These are phyloP conservation scores for Amphilophus citrinellus DNA, from an alignment of 2,113 vertebrate genomes.

Conservation along the genomic window DNA sequence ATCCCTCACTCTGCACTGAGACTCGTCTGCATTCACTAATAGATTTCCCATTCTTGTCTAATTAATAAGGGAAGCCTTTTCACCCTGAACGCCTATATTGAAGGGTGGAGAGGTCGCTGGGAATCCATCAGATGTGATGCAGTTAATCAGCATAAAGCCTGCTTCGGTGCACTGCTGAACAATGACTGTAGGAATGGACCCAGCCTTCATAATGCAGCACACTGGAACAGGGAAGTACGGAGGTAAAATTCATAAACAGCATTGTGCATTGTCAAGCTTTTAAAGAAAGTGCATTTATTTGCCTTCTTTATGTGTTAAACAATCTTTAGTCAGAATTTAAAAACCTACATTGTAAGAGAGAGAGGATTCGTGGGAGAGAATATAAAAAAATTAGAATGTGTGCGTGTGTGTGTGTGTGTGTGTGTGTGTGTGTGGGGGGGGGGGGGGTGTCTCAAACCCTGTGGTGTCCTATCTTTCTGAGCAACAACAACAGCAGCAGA, in stretches of 20 bases:
- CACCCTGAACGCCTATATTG: conserved; percentile 47
- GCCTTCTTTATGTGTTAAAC: not conserved
- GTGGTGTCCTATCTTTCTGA: not conserved
- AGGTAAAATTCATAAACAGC: not conserved
- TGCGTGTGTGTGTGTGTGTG: too few relatives aligned
- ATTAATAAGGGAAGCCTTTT: conserved; percentile 68
- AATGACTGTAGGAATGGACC: conserved; percentile 51
- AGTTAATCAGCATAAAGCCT: conserved; percentile 77
- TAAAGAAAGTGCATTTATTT: not conserved
- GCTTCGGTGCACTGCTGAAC: conserved; percentile 65
- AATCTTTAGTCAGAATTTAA: not conserved
- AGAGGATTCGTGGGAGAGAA: not conserved
- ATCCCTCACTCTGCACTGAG: conserved; percentile 38
- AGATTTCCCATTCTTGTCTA: conserved; percentile 72
- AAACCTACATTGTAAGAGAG: not conserved
- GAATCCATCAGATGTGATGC: conserved; percentile 73
- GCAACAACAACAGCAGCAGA: not conserved
- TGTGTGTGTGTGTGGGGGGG: too few relatives aligned
- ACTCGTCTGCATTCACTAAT: conserved; percentile 62
- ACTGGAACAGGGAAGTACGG: not conserved
- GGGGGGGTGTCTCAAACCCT: not conserved
- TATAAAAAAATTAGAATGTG: conserved; percentile 1
- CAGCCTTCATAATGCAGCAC: conserved; percentile 36
- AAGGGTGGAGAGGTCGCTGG: conserved; percentile 58
- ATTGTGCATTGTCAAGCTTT: not conserved